Conservation (phyloP, 92 coral and sea anemone species). For the Blastomussa wellsi region DNA sequence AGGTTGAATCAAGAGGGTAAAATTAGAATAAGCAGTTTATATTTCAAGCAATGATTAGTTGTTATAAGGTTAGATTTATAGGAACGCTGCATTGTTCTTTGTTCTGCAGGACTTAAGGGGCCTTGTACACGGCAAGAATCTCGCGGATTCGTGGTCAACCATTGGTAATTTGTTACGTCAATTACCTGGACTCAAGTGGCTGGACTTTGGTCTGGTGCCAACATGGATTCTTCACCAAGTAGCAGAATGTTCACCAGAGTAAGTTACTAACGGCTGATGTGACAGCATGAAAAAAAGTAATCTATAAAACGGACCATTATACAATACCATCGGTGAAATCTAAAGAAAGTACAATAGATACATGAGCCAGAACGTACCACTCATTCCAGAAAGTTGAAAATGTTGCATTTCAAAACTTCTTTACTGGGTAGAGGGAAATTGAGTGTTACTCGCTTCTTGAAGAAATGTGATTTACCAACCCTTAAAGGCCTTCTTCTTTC, state of each 20-base stretch:
- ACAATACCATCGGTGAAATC: no score
- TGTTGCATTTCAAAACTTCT: not conserved
- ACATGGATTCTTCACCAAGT: conserved; percentile 69
- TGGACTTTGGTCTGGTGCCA: conserved; percentile 77
- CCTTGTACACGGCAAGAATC: conserved; percentile 54
- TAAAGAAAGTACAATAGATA: no score
- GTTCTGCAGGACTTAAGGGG: conserved; percentile 66
- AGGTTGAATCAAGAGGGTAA: no score
- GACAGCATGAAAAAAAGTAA: no score
- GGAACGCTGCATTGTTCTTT: not conserved
- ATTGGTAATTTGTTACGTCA: conserved; percentile 60
- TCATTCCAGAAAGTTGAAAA: not conserved
- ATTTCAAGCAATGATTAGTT: no score
- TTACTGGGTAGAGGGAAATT: not conserved
- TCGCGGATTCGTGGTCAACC: conserved; percentile 56
- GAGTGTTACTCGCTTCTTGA: not conserved
- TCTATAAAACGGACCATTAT: no score
- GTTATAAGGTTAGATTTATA: no score
- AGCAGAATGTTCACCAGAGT: conserved; percentile 62
- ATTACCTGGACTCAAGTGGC: conserved; percentile 53
- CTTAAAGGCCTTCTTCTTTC: not conserved
- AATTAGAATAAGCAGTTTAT: no score
- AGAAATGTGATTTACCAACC: not conserved
- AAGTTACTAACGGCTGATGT: not conserved
- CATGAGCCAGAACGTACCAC: not conserved